phyloP scores from a whole-genome alignment of 2,113 vertebrate genomes.

The Cisticola juncidis region DNA sequence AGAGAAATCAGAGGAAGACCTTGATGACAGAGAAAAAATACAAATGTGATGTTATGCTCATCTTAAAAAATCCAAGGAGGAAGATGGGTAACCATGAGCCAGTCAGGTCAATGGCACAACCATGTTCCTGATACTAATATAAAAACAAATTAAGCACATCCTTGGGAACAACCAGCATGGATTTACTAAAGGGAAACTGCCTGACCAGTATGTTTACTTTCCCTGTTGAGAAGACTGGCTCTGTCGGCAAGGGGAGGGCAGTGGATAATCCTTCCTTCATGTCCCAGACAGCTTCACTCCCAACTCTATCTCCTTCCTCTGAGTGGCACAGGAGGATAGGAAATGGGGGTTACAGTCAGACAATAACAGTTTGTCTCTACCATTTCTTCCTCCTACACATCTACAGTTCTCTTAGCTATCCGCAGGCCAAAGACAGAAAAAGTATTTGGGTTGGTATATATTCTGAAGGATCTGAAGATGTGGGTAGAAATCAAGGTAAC shows the following conservation, averaged over 20 bases:
- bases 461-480: background rate
- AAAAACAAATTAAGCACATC: background rate
- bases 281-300: background rate
- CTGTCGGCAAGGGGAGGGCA: background rate
- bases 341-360: background rate
- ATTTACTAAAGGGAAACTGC: background rate
- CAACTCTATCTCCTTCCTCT: rapidly evolving
- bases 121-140: background rate
- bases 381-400: background rate
- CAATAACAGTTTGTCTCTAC: background rate
- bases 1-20: background rate
- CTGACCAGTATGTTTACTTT: background rate
- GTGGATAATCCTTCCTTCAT: background rate
- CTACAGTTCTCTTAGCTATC: background rate
- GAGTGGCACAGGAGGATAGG: rapidly evolving
- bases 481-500: background rate
- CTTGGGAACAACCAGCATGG: background rate
- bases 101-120: background rate
- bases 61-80: background rate
- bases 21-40: background rate
- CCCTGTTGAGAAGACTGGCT: background rate
- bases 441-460: background rate
- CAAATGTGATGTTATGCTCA: background rate
- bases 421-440: background rate
- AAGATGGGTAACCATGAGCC: background rate